These are phyloP conservation scores for Dasypogon diadema DNA, from an alignment of 2,888 invertebrate species.

Conservation along the genomic window DNA sequence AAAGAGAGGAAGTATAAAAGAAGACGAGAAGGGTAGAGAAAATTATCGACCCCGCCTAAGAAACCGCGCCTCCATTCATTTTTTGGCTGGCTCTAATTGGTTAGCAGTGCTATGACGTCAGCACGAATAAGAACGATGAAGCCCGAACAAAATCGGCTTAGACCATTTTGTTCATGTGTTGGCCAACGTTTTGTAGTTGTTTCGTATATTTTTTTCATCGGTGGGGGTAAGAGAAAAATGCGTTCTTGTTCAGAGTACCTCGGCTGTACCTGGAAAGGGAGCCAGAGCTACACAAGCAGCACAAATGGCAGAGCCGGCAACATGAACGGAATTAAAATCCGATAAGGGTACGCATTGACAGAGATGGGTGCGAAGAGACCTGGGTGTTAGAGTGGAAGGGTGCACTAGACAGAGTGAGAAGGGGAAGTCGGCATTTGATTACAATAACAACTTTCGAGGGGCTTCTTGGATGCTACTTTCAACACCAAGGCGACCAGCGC, in stretches of 20 bases:
- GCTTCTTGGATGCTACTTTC: background rate
- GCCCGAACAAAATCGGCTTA: slow-evolving; percentile 56
- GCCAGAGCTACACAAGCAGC: slow-evolving; percentile 8
- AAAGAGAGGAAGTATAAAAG: slow-evolving; percentile 34
- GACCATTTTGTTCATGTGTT: slow-evolving; percentile 60
- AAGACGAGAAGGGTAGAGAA: slow-evolving; percentile 49
- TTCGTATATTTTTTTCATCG: slow-evolving; percentile 27
- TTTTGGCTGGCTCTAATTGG: slow-evolving; percentile 55
- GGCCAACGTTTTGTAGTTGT: slow-evolving; percentile 51
- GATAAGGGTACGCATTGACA: slow-evolving; percentile 35
- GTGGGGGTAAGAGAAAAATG: slow-evolving; percentile 51
- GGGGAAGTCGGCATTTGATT: slow-evolving; percentile 9
- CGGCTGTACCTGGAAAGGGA: slow-evolving; percentile 44
- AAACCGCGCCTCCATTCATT: slow-evolving; percentile 55
- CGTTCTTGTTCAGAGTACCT: slow-evolving; percentile 16
- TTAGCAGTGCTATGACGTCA: slow-evolving; percentile 57
- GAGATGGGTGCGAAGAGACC: slow-evolving; percentile 21
- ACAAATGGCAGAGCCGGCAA: slow-evolving; percentile 15
- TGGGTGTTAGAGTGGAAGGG: slow-evolving; percentile 13
- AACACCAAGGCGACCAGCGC: no score
- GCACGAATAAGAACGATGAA: slow-evolving; percentile 56
- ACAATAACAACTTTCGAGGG: slow-evolving; percentile 15
- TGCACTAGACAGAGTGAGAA: background rate
- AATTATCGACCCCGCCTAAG: slow-evolving; percentile 57
- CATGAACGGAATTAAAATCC: background rate